These are phyloP conservation scores for Riptortus pedestris DNA, from an alignment of 1,140 invertebrate genomes.

Conservation along the genomic window DNA sequence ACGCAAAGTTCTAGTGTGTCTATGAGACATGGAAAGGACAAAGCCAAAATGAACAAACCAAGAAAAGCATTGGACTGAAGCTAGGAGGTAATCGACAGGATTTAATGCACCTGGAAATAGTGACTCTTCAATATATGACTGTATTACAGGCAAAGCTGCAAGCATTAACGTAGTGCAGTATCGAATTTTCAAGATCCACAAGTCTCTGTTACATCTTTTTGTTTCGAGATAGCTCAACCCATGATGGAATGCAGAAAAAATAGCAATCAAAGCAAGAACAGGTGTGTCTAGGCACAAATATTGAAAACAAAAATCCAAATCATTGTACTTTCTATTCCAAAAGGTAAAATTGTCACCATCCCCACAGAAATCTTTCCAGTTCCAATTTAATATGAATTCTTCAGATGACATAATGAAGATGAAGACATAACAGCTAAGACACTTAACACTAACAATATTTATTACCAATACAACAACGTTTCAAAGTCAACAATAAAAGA, in stretches of 20 bases:
- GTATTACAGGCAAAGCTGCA: constrained; percentile 37
- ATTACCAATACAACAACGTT: too few species aligned
- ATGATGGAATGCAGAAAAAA: constrained; percentile 63
- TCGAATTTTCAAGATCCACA: constrained; percentile 49
- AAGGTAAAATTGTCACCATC: constrained; percentile 46
- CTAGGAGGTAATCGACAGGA: constrained; percentile 26
- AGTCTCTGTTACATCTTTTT: constrained; percentile 45
- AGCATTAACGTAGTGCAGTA: constrained; percentile 49
- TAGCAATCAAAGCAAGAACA: constrained; percentile 53
- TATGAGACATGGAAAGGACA: constrained; percentile 49
- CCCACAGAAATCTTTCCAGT: constrained; percentile 64
- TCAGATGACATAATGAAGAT: neutral
- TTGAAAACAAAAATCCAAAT: constrained; percentile 72
- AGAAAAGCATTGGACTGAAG: constrained; percentile 46
- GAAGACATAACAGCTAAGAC: too few species aligned
- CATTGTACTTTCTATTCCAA: constrained; percentile 52
- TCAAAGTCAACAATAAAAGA: too few species aligned
- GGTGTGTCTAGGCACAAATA: constrained; percentile 57
- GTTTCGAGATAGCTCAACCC: constrained; percentile 49
- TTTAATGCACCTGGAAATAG: constrained; percentile 20
- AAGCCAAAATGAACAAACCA: constrained; percentile 73
- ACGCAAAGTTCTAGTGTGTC: constrained; percentile 42
- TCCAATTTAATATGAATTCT: constrained; percentile 43
- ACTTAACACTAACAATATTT: too few species aligned
- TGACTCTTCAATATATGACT: constrained; percentile 22